Evolutionary conservation across 1,140 invertebrate genomes (phyloP), one percentile per base, ranked within the genome.

Genomic region (Amyelois transitella): DNA sequence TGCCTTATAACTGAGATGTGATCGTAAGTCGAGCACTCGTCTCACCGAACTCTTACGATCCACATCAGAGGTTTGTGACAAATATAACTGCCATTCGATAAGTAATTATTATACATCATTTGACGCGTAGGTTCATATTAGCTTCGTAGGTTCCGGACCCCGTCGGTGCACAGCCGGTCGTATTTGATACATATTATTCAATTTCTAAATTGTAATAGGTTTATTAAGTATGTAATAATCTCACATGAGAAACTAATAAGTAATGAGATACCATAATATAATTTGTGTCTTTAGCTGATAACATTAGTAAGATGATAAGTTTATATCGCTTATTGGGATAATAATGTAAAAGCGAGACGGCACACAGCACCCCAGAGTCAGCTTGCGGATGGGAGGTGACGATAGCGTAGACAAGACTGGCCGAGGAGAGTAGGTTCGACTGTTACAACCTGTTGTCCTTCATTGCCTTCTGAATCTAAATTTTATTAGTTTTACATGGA

Each of bases 271-370:
- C 75, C 72, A 53, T 84, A 82, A 86, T 81, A 84, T 87, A 86
- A 87, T 87, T 87, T 86, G 84, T 86, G 84, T 87, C 81, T 81
- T 48, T 87, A 86, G 84, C 76, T 80, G 77, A 75, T 86, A 86
- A 80, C 69, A 78, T 81, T 77, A 83, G 78, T 75, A 75, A 72
- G 75, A 76, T 72, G 69, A 82, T 83, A 81, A 80, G 81, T 86
- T 81, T 77, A 78, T 81, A 76, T 84, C 79, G 77, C 78, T 80
- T 67, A 73, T 68, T 53, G 64, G 56, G 57, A 66, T 65, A 60
- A 64, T 53, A 21, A 55, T 53, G 57, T 53, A 18, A 43, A 43
- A 52, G 53, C 50, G 56, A 66, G 58, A 69, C 63, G 61, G 56
- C 56, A 69, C 60, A 60, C 49, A 58, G 53, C 54, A 49, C 22